Percentiles rank a stretch among this genome's conserved stretches.
These are phyloP conservation scores for Leptinotarsa texana DNA, from an alignment of 1,140 invertebrate genomes.

Conservation along the genomic window DNA sequence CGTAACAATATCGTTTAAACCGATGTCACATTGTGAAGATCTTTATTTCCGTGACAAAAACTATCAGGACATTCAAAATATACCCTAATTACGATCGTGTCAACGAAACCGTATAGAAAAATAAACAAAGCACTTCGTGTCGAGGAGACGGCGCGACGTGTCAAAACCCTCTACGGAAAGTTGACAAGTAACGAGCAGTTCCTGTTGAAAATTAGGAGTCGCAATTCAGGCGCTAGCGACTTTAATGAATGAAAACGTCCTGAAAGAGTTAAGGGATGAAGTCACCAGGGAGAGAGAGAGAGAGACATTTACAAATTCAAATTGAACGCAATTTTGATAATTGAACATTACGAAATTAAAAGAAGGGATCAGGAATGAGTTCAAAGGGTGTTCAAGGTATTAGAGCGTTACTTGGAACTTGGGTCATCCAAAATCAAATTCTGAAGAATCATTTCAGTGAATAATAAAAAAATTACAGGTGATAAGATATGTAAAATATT, in stretches of 20 bases:
- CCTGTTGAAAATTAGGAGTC: slow-evolving; percentile 28
- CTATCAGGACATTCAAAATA: no score
- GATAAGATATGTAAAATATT: no score
- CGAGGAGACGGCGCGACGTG: slow-evolving; percentile 28
- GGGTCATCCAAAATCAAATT: no score
- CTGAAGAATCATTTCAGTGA: no score
- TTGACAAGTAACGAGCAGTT: slow-evolving; percentile 35
- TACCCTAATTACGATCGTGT: no score
- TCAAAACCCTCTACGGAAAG: slow-evolving; percentile 32
- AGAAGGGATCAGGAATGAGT: no score
- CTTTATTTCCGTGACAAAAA: no score
- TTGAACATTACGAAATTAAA: neutral
- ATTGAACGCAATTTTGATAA: slow-evolving; percentile 17
- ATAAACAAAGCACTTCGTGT: neutral
- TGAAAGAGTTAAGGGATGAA: slow-evolving; percentile 10
- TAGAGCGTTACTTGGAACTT: no score
- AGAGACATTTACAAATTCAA: neutral
- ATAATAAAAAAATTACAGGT: no score
- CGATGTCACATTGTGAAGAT: no score
- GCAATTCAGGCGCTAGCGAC: neutral
- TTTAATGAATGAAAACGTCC: slow-evolving; percentile 21
- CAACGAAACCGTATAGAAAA: neutral
- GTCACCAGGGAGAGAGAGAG: neutral
- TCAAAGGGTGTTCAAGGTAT: no score
- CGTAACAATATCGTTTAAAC: no score